A percentile compares a stretch with the other conserved stretches of the same genome.
Conservation (phyloP, 1,140 invertebrate species). For the Luehdorfia chinensis region DNA sequence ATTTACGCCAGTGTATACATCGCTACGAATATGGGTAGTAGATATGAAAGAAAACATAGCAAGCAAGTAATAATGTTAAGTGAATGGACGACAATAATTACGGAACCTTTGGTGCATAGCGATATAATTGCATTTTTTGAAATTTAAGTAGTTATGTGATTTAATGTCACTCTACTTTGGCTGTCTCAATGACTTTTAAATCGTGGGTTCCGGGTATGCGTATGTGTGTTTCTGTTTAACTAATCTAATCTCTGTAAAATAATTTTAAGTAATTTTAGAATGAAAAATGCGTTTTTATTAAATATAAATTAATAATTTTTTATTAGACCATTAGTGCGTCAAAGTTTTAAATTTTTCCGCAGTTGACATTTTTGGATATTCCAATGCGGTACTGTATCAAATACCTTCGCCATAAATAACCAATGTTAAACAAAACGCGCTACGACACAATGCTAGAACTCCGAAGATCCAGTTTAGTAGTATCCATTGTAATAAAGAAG, state of each 20-base stretch:
- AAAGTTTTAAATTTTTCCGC: too few species aligned
- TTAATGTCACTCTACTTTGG: too few species aligned
- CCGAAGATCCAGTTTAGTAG: constrained; percentile 55
- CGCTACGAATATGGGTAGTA: constrained; percentile 48
- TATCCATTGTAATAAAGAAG: constrained; percentile 70
- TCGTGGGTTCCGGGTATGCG: too few species aligned
- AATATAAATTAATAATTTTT: too few species aligned
- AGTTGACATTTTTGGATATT: constrained; percentile 36
- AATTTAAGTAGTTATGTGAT: constrained; percentile 17
- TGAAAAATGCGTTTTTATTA: too few species aligned
- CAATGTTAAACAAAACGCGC: constrained; percentile 49
- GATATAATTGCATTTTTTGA: constrained; percentile 51
- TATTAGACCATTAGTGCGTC: too few species aligned
- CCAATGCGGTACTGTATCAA: constrained; percentile 16
- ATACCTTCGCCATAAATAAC: constrained; percentile 27
- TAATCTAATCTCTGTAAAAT: too few species aligned
- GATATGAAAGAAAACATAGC: constrained; percentile 57
- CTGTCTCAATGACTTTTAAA: too few species aligned
- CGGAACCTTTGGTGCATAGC: constrained; percentile 57
- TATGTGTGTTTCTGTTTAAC: too few species aligned
- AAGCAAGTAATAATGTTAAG: constrained; percentile 59
- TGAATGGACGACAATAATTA: constrained; percentile 70
- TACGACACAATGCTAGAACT: constrained; percentile 50
- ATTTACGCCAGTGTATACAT: constrained; percentile 60
- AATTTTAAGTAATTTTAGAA: too few species aligned